A percentile compares a stretch with the other conserved stretches of the same genome.
Evolutionary conservation across 2,888 invertebrate genomes (phyloP).

Genomic region (Villa cingulata): DNA sequence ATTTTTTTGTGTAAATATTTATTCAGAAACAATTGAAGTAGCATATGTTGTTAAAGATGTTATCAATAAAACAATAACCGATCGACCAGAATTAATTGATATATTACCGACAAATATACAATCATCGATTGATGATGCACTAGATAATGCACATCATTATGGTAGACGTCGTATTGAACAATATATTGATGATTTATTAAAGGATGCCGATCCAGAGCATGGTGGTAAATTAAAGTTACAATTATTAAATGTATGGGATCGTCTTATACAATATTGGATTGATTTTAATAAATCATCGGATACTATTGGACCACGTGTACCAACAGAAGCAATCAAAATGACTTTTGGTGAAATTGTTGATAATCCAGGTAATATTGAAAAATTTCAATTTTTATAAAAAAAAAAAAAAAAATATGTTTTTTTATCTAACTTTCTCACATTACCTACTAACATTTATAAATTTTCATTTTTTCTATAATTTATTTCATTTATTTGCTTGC

Average conservation of each 20-base stretch:
- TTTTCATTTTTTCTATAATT: too few species aligned
- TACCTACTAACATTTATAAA: neutral
- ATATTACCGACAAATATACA: constrained; percentile 52
- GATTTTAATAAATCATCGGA: constrained; percentile 47
- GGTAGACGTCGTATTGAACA: constrained; percentile 83
- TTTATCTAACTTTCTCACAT: neutral
- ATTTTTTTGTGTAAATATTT: constrained; percentile 62
- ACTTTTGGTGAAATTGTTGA: constrained; percentile 59
- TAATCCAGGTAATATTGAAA: constrained; percentile 47
- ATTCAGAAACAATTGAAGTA: constrained; percentile 85
- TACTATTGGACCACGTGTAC: constrained; percentile 56
- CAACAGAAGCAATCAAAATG: constrained; percentile 54
- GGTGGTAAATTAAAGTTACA: constrained; percentile 74
- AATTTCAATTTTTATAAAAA: neutral
- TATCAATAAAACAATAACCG: constrained; percentile 74
- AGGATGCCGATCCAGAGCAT: constrained; percentile 66
- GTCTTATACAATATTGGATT: constrained; percentile 86
- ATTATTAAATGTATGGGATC: constrained; percentile 84
- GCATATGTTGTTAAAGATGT: constrained; percentile 79
- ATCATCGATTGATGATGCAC: constrained; percentile 67
- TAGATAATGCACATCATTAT: constrained; percentile 87
- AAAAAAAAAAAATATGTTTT: too few species aligned
- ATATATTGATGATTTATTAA: constrained; percentile 65
- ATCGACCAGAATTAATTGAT: constrained; percentile 73
- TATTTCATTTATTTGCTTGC: too few species aligned